A percentile compares a stretch with the other conserved stretches of the same genome.
Conservation (phyloP, 30 jellyfish, hydroid and myxozoan species). For the Rhopilema esculentum region DNA sequence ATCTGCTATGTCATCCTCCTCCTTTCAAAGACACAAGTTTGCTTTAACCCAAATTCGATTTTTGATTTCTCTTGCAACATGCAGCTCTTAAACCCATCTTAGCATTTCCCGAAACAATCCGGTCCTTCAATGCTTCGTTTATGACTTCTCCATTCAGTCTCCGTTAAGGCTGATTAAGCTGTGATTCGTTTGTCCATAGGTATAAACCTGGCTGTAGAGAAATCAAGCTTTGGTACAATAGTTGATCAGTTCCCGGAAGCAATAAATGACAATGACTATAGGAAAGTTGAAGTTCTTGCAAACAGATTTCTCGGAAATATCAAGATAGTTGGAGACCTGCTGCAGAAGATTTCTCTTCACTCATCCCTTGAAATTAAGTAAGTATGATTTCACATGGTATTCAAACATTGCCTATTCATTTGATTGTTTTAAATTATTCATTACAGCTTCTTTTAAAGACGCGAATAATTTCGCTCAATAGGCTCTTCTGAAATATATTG, state of each 20-base stretch:
- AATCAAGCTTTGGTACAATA: background rate
- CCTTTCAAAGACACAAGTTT: too few species aligned
- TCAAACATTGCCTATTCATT: background rate
- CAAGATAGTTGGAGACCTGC: slow-evolving; percentile 41
- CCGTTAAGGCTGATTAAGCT: too few species aligned
- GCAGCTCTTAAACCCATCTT: background rate
- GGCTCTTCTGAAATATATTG: background rate
- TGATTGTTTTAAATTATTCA: too few species aligned
- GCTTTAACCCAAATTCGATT: too few species aligned
- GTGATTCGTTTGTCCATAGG: too few species aligned
- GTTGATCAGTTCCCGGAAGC: slow-evolving; percentile 38
- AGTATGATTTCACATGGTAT: background rate
- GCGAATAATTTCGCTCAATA: too few species aligned
- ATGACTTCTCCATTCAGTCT: background rate
- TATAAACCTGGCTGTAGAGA: background rate
- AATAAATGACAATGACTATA: slow-evolving; percentile 34
- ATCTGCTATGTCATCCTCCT: too few species aligned
- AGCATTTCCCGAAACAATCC: background rate
- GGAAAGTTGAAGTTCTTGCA: slow-evolving; percentile 54
- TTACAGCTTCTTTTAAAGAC: too few species aligned
- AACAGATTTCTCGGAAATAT: slow-evolving; percentile 37
- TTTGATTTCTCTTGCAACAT: background rate
- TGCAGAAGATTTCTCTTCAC: slow-evolving; percentile 25
- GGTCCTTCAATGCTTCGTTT: background rate
- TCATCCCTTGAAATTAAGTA: slow-evolving; percentile 4